A percentile compares a stretch with the other conserved stretches of the same genome.
These are phyloP conservation scores for Ammospiza maritima DNA, from an alignment of 2,797 vertebrate species.

Conservation along the genomic window DNA sequence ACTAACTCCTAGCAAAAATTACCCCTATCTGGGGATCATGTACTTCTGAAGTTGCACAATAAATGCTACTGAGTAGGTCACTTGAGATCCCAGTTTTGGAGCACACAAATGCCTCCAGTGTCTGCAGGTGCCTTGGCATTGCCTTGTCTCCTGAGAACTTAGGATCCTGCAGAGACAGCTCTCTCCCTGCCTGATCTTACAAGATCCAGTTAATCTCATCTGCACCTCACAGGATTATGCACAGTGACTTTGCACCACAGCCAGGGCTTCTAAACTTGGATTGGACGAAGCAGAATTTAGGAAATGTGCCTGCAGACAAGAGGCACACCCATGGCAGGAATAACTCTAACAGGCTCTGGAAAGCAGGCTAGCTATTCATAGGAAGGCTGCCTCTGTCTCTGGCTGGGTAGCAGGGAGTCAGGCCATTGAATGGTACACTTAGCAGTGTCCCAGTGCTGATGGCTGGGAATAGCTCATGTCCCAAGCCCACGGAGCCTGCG, in stretches of 20 bases:
- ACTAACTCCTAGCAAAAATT: not conserved
- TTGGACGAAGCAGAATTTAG: not conserved
- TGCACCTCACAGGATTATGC: not conserved
- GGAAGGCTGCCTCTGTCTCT: not conserved
- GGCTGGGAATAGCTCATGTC: not conserved
- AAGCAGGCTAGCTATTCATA: constrained; percentile 23
- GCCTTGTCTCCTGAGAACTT: not conserved
- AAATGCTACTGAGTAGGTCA: not conserved
- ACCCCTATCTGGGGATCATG: not conserved
- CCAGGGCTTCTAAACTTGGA: not conserved
- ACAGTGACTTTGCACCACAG: not conserved
- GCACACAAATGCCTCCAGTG: not conserved
- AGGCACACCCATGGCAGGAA: not conserved
- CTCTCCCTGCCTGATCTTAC: not conserved
- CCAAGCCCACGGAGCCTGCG: not conserved
- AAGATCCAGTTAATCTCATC: not conserved
- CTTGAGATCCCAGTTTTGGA: not conserved
- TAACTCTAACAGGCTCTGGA: not conserved
- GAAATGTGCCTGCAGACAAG: not conserved
- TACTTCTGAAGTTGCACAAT: not conserved
- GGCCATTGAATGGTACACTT: not conserved
- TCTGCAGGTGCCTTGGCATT: not conserved
- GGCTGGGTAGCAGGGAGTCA: not conserved
- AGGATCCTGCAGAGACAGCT: not conserved
- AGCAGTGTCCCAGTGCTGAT: not conserved